A percentile compares a stretch with the other conserved stretches of the same genome.
phyloP scores from a whole-genome alignment of 2,797 vertebrate species.

The Pyrocephalus nanus region DNA sequence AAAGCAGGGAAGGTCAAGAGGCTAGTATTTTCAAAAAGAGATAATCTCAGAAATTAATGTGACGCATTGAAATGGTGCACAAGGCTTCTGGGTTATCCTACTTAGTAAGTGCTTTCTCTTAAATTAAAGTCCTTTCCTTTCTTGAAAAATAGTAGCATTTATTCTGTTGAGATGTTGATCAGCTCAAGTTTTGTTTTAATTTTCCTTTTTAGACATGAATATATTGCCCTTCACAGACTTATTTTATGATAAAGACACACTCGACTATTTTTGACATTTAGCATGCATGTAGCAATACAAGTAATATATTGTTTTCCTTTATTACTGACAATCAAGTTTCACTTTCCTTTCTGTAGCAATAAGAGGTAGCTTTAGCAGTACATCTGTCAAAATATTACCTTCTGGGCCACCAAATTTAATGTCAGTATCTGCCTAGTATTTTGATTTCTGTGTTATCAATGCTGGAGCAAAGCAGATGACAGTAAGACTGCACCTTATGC shows the following conservation, averaged over 20 bases:
- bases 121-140: neutral
- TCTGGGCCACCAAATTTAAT: neutral
- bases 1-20: neutral
- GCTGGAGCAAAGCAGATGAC: neutral
- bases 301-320: neutral
- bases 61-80: neutral
- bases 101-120: neutral
- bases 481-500: neutral
- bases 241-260: neutral
- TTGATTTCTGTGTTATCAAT: neutral
- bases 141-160: neutral
- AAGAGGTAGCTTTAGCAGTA: neutral
- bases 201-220: neutral
- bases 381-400: constrained; percentile 32
- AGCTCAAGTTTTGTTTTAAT: neutral
- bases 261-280: neutral
- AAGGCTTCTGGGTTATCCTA: neutral
- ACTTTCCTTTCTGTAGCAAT: neutral
- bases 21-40: neutral
- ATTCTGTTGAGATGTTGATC: neutral
- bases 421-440: neutral
- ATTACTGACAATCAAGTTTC: constrained; percentile 5
- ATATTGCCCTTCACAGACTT: neutral
- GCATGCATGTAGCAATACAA: neutral
- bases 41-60: neutral